Base-by-base conservation (phyloP, 2,888 invertebrate genomes). In the Serripes groenlandicus region DNA sequence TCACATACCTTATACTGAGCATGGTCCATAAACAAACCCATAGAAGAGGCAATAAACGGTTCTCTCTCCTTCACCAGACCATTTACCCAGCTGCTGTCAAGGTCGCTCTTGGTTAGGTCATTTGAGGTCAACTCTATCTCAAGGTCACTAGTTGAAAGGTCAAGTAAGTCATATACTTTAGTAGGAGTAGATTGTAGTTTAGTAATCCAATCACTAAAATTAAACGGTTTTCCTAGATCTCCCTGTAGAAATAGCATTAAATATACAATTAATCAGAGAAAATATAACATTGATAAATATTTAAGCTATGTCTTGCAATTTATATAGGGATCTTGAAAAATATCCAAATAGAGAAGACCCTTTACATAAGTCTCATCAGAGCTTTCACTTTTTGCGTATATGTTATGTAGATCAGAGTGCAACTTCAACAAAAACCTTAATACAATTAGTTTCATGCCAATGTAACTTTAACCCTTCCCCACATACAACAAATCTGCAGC, bases 51-150 rank as follows among this genome's bases (percentile, higher is more conserved):
- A 5, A 78, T 30, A 42, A 35, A 42, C 35, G 28, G n/a, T 15
- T 74, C 74, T 64, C 56, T 69, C 18, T 79, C 42, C 26, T 26
- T 66, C 26, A 66, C 28, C 42, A 75, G 35, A 18, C 37, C 62
- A 23, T 71, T 60, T 15, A 77, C 28, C 80, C 80, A 84, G 66
- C 75, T 81, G n/a, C 75, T 77, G 73, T 84, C 80, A 69, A 81
- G 60, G 23, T 76, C 76, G 73, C 58, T 56, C 1, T 60, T 32
- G 23, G 26, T 37, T 26, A 42, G 70, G 60, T 42, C 60, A 62
- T 60, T 54, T 60, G 30, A 11, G 26, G 28, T 28, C 60, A 37
- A 11, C 5, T 35, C 52, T n/a, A 56, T 30, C 42, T 73, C 54
- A 75, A 66, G 75, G 75, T 64, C 66, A 54, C 66, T 56, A 18